Conservation (phyloP, 2,113 vertebrate genomes). For the Holacanthus passer region DNA sequence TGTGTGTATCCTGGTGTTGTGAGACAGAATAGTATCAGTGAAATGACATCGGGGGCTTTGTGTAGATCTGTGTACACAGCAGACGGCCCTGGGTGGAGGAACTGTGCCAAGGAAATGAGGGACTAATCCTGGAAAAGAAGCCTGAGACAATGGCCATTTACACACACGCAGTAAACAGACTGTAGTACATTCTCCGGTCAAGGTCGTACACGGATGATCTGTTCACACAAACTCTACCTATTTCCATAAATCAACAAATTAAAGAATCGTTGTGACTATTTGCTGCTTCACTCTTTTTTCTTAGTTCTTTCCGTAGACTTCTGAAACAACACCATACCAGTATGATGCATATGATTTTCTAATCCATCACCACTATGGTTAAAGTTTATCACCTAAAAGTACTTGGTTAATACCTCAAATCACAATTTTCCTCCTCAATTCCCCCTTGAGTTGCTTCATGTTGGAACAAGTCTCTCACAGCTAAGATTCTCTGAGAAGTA, state of each 20-base stretch:
- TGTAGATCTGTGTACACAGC: slow-evolving; percentile 74
- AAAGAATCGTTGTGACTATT: not conserved
- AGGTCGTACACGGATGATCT: slow-evolving; percentile 40
- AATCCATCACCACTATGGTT: too few relatives aligned
- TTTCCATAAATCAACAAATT: slow-evolving; percentile 25
- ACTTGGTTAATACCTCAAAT: not conserved
- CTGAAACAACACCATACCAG: too few relatives aligned
- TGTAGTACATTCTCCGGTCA: slow-evolving; percentile 34
- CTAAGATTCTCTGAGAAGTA: too few relatives aligned
- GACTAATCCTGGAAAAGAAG: slow-evolving; percentile 80
- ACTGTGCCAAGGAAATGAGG: slow-evolving; percentile 71
- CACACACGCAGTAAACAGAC: slow-evolving; percentile 61
- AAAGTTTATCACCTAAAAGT: too few relatives aligned
- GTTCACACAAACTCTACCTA: slow-evolving; percentile 14
- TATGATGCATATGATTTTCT: too few relatives aligned
- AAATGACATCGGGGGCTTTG: slow-evolving; percentile 78
- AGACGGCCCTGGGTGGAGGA: slow-evolving; percentile 64
- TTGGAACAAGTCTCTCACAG: too few relatives aligned
- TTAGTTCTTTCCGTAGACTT: too few relatives aligned
- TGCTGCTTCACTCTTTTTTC: not conserved
- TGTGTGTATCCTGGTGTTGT: slow-evolving; percentile 49
- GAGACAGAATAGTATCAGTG: slow-evolving; percentile 62
- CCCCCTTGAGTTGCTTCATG: not conserved
- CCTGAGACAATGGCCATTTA: slow-evolving; percentile 67
- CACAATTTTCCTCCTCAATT: not conserved